phyloP scores from a whole-genome alignment of 2,797 vertebrate genomes.

The Lepilemur ruficaudatus region DNA sequence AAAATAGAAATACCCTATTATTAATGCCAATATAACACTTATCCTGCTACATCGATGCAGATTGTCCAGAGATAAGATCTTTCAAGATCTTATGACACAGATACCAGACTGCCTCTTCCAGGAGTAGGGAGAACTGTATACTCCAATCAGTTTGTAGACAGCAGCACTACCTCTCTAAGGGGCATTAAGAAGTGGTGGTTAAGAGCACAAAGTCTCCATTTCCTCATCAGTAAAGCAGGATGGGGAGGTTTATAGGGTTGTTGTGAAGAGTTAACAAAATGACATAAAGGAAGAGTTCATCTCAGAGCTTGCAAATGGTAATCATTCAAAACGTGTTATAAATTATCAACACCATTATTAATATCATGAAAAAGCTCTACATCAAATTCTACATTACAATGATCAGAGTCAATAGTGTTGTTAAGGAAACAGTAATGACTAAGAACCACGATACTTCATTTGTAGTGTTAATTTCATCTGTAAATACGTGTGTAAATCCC shows the following conservation, averaged over 20 bases:
- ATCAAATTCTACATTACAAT: not conserved
- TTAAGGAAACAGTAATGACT: not conserved
- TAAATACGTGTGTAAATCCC: not conserved
- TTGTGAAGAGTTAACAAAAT: not conserved
- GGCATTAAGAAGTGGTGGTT: not conserved
- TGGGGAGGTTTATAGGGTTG: not conserved
- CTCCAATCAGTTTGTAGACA: not conserved
- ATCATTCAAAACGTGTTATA: not conserved
- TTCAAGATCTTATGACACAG: not conserved
- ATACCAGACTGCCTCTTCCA: not conserved
- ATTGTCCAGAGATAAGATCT: not conserved
- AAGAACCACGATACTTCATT: not conserved
- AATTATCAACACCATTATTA: not conserved
- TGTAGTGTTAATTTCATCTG: not conserved
- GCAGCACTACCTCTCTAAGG: not conserved
- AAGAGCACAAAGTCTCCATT: not conserved
- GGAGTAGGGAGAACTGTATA: not conserved
- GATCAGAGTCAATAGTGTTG: not conserved
- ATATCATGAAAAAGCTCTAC: not conserved
- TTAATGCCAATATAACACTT: not conserved
- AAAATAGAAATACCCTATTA: constrained; percentile 8
- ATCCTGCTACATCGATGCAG: not conserved
- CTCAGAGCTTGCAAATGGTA: not conserved
- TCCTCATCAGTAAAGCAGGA: not conserved
- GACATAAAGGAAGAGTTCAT: not conserved